Conservation (phyloP, 2,113 vertebrate genomes). For the Boulengeromyrus knoepffleri region DNA sequence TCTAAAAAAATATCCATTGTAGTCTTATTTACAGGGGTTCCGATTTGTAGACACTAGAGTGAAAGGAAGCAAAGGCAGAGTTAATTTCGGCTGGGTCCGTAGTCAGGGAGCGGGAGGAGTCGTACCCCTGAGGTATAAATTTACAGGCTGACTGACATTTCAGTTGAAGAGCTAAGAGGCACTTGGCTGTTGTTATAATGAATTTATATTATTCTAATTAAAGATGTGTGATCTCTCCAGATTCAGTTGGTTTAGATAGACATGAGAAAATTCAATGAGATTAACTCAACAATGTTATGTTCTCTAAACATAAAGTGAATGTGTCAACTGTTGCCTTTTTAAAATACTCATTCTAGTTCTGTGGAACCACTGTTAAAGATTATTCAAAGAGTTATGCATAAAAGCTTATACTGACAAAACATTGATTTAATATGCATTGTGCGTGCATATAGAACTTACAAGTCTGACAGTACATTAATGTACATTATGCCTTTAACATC, state of each 20-base stretch:
- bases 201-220: no score
- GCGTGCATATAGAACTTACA: neutral
- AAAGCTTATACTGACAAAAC: neutral
- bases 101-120: no score
- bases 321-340: no score
- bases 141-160: no score
- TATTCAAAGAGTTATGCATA: neutral
- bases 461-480: neutral
- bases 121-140: no score
- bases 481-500: neutral
- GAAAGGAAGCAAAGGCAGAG: no score
- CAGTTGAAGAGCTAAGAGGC: no score
- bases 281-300: neutral
- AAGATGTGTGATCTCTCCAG: neutral
- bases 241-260: neutral
- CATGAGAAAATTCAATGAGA: neutral
- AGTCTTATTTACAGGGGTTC: no score
- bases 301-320: neutral
- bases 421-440: neutral
- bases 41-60: no score
- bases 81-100: no score
- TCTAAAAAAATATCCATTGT: no score
- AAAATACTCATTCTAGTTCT: neutral
- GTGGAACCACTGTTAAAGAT: neutral
- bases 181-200: no score